Percentiles rank a stretch among this genome's conserved stretches.
Evolutionary conservation across 2,888 invertebrate species (phyloP).

Genomic region (Pandemis corylana): DNA sequence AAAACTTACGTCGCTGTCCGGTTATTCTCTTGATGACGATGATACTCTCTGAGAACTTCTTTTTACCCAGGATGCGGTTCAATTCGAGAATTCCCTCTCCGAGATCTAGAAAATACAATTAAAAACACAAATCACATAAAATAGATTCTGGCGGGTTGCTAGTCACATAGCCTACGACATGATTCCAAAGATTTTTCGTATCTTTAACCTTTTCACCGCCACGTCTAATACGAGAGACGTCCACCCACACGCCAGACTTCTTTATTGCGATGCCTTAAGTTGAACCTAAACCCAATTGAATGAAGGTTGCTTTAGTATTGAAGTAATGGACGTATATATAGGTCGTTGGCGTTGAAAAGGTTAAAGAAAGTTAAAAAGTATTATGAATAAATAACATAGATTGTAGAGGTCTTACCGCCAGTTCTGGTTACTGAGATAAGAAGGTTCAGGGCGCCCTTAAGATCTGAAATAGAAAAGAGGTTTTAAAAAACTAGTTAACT

Average conservation of each 20-base stretch:
- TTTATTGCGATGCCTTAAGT: too few species aligned
- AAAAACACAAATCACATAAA: too few species aligned
- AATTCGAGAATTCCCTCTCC: conserved; percentile 56
- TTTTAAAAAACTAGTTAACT: conserved; percentile 10
- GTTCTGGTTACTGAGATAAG: conserved; percentile 57
- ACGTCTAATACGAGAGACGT: too few species aligned
- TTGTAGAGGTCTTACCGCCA: conserved; percentile 51
- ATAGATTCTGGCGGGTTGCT: too few species aligned
- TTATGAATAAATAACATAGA: background rate
- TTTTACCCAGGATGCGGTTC: conserved; percentile 50
- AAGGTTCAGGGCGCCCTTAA: conserved; percentile 56
- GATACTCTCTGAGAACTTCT: conserved; percentile 54
- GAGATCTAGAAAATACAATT: conserved; percentile 53
- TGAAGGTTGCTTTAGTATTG: too few species aligned
- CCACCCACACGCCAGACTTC: too few species aligned
- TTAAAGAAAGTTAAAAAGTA: background rate
- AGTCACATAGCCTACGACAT: too few species aligned
- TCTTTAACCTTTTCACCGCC: too few species aligned
- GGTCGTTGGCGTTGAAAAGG: too few species aligned
- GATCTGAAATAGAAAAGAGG: conserved; percentile 55
- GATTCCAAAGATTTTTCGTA: too few species aligned
- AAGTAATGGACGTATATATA: too few species aligned
- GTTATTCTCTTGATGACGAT: conserved; percentile 53
- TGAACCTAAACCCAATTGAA: too few species aligned
- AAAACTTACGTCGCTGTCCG: conserved; percentile 60